Evolutionary conservation across 2,888 invertebrate genomes (phyloP), one percentile per base, ranked within the genome.

Genomic region (Melolontha melolontha): DNA sequence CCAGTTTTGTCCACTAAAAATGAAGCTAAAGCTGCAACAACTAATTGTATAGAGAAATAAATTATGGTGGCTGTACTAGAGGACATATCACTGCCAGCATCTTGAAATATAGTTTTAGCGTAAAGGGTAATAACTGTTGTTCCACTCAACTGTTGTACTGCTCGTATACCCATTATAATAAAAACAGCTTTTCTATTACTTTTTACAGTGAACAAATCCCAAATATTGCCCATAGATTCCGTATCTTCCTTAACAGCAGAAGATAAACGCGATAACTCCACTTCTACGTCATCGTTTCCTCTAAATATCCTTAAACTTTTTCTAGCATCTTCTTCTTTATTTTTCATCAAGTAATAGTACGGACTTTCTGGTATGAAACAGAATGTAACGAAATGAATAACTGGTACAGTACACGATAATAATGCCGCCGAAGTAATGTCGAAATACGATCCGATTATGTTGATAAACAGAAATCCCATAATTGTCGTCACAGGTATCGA

Each of bases 111-210:
- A 0, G 84, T 84, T 71, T 90, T 88, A 1, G 88, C 87, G 75
- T 89, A 89, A 6, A 89, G 87, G 0, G 88, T 86, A 1, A 90
- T 85, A 0, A 89, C 89, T 29, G 88, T 88, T 62, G 88, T 87
- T 1, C 90, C 90, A 73, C 88, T 88, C 27, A 90, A 75, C 70
- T 83, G 82, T 67, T 88, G 88, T 17, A 87, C 82, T 4, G 85
- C 79, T 78, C 87, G 83, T 7, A 92, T 82, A 10, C 88, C 87
- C 22, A 90, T 79, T 34, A 87, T 86, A 63, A 92, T 87, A 74
- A 87, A 83, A 74, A 91, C 82, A 0, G 91, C 91, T 81, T 87
- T 88, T 71, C 87, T 85, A 76, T 89, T 88, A 0, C 86, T 86
- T 41, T 84, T 84, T 73, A 86, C 85, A 17, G 83, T 82, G 65